Base-by-base conservation (phyloP, 2,888 invertebrate genomes). In the Blastobasis adustella region DNA sequence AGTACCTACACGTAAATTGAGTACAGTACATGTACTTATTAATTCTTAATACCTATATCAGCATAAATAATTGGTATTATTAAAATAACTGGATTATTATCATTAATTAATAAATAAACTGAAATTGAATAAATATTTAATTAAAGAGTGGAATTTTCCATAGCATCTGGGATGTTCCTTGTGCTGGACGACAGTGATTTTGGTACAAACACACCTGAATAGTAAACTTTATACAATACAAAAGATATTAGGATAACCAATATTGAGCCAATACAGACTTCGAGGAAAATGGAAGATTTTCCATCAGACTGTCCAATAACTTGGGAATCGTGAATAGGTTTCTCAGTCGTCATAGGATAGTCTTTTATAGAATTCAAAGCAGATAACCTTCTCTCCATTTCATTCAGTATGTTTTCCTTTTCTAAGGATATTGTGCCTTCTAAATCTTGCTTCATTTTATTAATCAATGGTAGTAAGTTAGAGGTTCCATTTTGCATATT, bases 191-290 rank as follows among this genome's bases (percentile, higher is more conserved):
- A 53, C 0, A 58, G 52, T 5, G 58, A 47, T 10, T 51, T 51
- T 1, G 57, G 57, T 1, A 61, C 44, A 47, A 59, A 61, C 45
- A 62, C 48, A 42, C 58, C 55, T 4, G 60, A 63, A 43, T 59
- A 60, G 23, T 65, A 64, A 45, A 65, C 55, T 44, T 59, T 61
- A 39, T 58, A 60, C 46, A 62, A 53, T 50, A 64, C 9, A 42
- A 59, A 59, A 45, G 51, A 52, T 0, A 65, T 49, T 44, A 64
- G 44, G 10, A 65, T 60, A 0, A 58, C 36, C 37, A 66, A 45
- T 46, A 63, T 61, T 7, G 63, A 53, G 0, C 55, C 61, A 0
- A 66, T 63, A 58, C 67, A 66, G 10, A 62, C 59, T 54, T 67
- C 67, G 37, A 62, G 63, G 53, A 70, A 69, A n/a, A 61, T 37